Percentiles rank a stretch among this genome's conserved stretches.
These are phyloP conservation scores for Tetropium fuscum DNA, from an alignment of 2,888 invertebrate genomes.

Conservation along the genomic window DNA sequence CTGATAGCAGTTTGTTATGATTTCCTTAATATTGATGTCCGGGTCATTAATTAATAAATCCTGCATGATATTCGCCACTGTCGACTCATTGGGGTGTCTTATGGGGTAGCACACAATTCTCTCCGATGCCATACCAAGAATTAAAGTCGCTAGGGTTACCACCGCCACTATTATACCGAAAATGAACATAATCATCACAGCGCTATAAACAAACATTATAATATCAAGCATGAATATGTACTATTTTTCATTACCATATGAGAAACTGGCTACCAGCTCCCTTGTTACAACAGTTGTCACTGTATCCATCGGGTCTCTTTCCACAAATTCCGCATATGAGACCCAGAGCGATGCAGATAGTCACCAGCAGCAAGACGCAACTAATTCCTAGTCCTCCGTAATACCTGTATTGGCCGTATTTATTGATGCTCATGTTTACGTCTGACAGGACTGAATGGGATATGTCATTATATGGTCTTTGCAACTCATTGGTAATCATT, in stretches of 20 bases:
- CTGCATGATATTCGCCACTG: conserved; percentile 41
- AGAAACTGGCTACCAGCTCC: conserved; percentile 85
- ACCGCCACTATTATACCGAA: conserved; percentile 77
- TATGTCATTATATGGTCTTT: too few species aligned
- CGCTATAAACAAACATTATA: conserved; percentile 53
- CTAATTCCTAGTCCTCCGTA: conserved; percentile 78
- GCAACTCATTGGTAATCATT: too few species aligned
- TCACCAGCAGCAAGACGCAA: conserved; percentile 75
- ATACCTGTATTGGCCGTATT: conserved; percentile 65
- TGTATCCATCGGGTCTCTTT: conserved; percentile 86
- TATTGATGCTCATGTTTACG: conserved; percentile 49
- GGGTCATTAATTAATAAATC: conserved; percentile 51
- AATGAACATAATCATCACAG: conserved; percentile 78
- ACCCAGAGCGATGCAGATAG: conserved; percentile 80
- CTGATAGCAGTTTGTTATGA: conserved; percentile 75
- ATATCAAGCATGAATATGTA: background rate
- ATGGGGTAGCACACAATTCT: conserved; percentile 83
- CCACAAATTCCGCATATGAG: conserved; percentile 92
- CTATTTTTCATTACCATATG: conserved; percentile 73
- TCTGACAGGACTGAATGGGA: too few species aligned
- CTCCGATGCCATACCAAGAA: conserved; percentile 76
- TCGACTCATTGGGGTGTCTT: conserved; percentile 63
- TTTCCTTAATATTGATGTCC: conserved; percentile 68
- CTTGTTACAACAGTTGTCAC: conserved; percentile 88
- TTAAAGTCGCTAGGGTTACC: conserved; percentile 76